Evolutionary conservation across 2,797 vertebrate species (phyloP), one percentile per base, ranked within the genome.

Genomic region (Odontamblyopus rebecca): DNA sequence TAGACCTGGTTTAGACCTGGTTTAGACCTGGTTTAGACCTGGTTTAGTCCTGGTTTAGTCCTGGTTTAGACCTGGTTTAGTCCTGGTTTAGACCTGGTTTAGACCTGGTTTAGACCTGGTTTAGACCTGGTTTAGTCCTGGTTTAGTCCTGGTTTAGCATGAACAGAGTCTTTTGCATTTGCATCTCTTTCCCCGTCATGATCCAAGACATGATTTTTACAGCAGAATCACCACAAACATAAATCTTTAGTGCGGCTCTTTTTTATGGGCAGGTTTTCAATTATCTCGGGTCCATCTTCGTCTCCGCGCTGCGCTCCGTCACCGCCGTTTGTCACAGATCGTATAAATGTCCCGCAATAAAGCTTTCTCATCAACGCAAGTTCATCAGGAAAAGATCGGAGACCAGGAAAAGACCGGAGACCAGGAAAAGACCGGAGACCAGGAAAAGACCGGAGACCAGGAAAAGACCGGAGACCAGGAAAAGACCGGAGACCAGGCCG

Each of bases 271-370:
- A 48, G 27, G 26, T 51, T 69, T 71, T 76, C 68, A 68, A 63
- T 76, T 32, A 70, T 60, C 60, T 53, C 13, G 12, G 62, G n/a
- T n/a, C 69, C 23, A 32, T 51, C 44, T 26, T 23, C 29, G 29
- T 51, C 29, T 4, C 60, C 60, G 59, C 53, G 51, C 15, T 51
- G 48, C 9, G 35, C 32, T 56, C 13, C 67, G 61, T 71, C 54
- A 29, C 53, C 64, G 68, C n/a, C 27, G 27, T 76, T 76, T 48
- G 44, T 71, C 68, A 66, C 48, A 26, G 44, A 51, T 66, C 64
- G 64, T 66, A 62, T 62, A 66, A 51, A 51, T 51, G 64, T 66
- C 64, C 26, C 44, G 13, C 26, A 6, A 23, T 27, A 30, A 7
- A 51, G 67, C 68, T 63, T 60, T 44, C 56, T 68, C 70, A 44